These are phyloP conservation scores for Drosophila subsilvestris DNA, from an alignment of 2,888 invertebrate species.

Conservation along the genomic window DNA sequence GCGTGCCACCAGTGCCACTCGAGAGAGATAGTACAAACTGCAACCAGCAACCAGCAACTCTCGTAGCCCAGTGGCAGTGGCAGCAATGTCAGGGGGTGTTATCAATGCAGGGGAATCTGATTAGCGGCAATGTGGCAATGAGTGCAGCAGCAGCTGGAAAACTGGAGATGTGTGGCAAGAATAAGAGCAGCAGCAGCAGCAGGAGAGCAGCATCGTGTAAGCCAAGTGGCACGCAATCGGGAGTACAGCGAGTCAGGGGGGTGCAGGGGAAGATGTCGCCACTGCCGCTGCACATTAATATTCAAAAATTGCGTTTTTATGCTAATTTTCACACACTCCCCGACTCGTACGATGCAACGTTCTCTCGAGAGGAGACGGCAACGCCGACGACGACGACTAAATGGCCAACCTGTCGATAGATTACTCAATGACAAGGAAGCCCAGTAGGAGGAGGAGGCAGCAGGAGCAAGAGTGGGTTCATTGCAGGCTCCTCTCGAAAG, in stretches of 20 bases:
- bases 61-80: conserved; percentile 7
- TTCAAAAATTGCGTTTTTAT: conserved; percentile 84
- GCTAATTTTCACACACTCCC: conserved; percentile 79
- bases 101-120: conserved; percentile 81
- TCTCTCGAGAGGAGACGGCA: not conserved
- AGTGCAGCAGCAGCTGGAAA: conserved; percentile 9
- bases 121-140: conserved; percentile 51
- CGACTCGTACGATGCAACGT: conserved; percentile 1
- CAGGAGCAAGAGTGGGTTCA: conserved; percentile 3
- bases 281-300: conserved; percentile 77
- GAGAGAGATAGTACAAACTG: conserved; percentile 49
- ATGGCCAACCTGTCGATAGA: conserved; percentile 81
- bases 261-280: conserved; percentile 69
- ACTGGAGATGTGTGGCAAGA: conserved; percentile 1
- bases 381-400: conserved; percentile 39
- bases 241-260: conserved; percentile 3
- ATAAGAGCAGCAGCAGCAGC: not conserved
- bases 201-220: conserved; percentile 53
- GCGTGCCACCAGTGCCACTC: conserved; percentile 41
- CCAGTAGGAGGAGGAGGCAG: conserved; percentile 8
- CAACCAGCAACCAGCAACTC: conserved; percentile 22
- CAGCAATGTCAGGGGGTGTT: conserved; percentile 42
- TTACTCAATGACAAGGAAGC: conserved; percentile 79
- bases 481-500: conserved; percentile 23
- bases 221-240: conserved; percentile 58